A percentile compares a stretch with the other conserved stretches of the same genome.
These are phyloP conservation scores for Dasypolia templi DNA, from an alignment of 2,888 invertebrate genomes.

Conservation along the genomic window DNA sequence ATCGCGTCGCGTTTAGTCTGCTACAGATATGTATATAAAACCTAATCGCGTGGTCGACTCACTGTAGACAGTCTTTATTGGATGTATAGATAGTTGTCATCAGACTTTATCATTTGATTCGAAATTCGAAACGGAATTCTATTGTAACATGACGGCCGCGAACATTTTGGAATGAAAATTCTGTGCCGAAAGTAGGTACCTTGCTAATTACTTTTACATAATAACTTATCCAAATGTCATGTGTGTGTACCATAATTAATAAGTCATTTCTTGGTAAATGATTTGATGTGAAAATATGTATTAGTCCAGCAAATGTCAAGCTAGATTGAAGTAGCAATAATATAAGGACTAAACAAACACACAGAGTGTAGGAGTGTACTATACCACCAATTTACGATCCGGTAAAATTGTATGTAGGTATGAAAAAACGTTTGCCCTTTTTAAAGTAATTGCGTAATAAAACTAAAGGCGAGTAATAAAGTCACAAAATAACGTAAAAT, in stretches of 20 bases:
- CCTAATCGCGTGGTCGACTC: conserved; percentile 38
- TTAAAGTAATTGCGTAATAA: conserved; percentile 66
- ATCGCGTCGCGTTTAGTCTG: conserved; percentile 31
- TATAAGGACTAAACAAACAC: conserved; percentile 41
- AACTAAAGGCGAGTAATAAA: conserved; percentile 63
- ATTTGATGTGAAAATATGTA: conserved; percentile 38
- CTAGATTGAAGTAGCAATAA: conserved; percentile 31
- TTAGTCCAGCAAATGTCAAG: conserved; percentile 42
- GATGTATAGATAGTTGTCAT: conserved; percentile 43
- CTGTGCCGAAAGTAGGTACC: background rate
- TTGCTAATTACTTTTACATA: conserved; percentile 8
- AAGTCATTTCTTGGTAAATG: conserved; percentile 13
- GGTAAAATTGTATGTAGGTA: conserved; percentile 48
- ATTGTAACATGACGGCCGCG: conserved; percentile 19
- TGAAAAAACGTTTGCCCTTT: conserved; percentile 61
- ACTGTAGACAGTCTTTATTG: conserved; percentile 40
- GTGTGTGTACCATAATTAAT: conserved; percentile 28
- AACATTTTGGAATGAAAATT: background rate
- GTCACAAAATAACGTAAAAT: conserved; percentile 68
- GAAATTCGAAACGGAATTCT: conserved; percentile 49
- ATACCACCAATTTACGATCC: conserved; percentile 59
- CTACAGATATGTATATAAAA: conserved; percentile 26
- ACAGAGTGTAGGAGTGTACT: conserved; percentile 39
- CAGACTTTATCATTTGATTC: conserved; percentile 39
- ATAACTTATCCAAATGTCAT: conserved; percentile 25